Conservation (phyloP, 2,113 vertebrate species). For the Emydocephalus ijimae region DNA sequence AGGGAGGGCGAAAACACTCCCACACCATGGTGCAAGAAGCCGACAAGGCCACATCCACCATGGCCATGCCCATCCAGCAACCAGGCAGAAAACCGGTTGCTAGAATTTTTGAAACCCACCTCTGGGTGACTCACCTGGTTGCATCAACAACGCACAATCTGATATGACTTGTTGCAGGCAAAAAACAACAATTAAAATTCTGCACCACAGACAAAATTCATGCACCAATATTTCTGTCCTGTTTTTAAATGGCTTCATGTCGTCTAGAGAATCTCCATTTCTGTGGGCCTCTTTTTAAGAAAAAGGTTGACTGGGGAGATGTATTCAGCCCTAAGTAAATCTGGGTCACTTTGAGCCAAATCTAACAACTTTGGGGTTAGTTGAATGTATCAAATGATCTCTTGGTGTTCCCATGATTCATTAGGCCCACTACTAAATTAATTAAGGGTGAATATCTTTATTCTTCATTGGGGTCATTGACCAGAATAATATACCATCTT, state of each 20-base stretch:
- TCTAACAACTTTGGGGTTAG: background rate
- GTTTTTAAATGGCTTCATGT: background rate
- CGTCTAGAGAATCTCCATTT: background rate
- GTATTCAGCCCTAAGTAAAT: background rate
- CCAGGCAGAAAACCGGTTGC: no score
- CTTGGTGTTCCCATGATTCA: background rate
- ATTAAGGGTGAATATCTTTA: background rate
- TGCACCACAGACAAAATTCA: background rate
- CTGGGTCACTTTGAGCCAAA: background rate
- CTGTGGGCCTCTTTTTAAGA: background rate
- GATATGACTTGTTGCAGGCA: background rate
- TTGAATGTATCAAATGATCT: background rate
- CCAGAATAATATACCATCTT: background rate
- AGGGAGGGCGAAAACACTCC: no score
- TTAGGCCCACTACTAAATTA: background rate
- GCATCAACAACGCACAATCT: background rate
- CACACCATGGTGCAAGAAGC: no score
- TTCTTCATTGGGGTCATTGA: background rate
- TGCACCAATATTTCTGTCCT: background rate
- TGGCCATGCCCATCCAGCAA: no score
- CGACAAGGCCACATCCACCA: no score
- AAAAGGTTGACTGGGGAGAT: background rate
- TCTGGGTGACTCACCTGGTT: background rate
- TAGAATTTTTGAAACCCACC: no score
- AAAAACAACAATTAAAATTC: background rate